Evolutionary conservation across 2,113 vertebrate genomes (phyloP).

Genomic region (Hymenochirus boettgeri): DNA sequence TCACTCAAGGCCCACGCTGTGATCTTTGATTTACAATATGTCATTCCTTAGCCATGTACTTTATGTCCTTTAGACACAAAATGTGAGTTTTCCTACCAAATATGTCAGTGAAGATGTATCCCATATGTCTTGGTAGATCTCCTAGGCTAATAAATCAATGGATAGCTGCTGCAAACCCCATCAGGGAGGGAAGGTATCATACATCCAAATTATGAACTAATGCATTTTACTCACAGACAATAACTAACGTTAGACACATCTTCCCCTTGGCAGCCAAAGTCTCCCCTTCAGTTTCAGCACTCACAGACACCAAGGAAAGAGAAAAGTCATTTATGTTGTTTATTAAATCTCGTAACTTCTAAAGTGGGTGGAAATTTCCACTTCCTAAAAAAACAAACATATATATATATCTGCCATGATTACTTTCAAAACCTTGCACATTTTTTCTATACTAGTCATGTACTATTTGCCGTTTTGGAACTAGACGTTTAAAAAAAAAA

Average conservation of each 20-base stretch:
- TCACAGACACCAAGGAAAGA: neutral
- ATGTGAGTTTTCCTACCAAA: constrained; percentile 19
- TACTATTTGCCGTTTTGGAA: too few species aligned
- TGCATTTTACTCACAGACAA: constrained; percentile 4
- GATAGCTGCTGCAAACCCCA: neutral
- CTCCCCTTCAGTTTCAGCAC: neutral
- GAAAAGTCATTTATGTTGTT: neutral
- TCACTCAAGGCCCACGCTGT: constrained; percentile 13
- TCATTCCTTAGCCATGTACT: constrained; percentile 21
- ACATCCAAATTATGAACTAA: constrained; percentile 27
- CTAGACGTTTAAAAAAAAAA: too few species aligned
- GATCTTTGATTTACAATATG: constrained; percentile 15
- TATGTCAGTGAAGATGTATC: constrained; percentile 31
- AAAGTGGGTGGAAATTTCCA: neutral
- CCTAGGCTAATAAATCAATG: constrained; percentile 21
- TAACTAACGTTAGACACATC: constrained; percentile 12
- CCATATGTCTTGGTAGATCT: constrained; percentile 21
- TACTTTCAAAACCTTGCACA: neutral
- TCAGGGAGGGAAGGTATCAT: constrained; percentile 4
- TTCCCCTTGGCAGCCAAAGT: neutral
- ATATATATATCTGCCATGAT: too few species aligned
- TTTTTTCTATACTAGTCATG: too few species aligned
- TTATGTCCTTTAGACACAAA: constrained; percentile 25
- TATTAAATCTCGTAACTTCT: neutral
- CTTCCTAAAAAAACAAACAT: neutral